A percentile compares a stretch with the other conserved stretches of the same genome.
phyloP scores from a whole-genome alignment of 2,888 invertebrate species.

The Allolobophora icterica region DNA sequence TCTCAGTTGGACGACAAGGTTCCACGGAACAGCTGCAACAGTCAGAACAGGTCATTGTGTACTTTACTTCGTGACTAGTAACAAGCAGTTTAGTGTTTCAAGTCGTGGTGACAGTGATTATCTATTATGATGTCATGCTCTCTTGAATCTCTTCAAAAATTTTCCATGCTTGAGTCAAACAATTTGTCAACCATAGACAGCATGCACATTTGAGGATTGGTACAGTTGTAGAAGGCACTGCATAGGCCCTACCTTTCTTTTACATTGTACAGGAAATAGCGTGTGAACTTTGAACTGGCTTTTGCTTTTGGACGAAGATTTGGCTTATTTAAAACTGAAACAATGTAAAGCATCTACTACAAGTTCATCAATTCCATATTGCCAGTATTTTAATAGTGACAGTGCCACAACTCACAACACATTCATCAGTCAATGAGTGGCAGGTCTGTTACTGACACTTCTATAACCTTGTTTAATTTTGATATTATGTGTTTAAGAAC shows the following conservation, averaged over 20 bases:
- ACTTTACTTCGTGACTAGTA: not conserved
- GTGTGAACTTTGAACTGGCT: not conserved
- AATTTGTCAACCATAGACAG: not conserved
- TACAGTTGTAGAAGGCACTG: not conserved
- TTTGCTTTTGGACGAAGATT: too few species aligned
- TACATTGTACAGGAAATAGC: not conserved
- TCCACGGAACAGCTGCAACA: not conserved
- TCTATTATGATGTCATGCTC: not conserved
- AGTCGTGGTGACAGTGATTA: not conserved
- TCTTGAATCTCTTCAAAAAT: not conserved
- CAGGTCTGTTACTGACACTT: too few species aligned
- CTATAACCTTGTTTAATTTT: too few species aligned
- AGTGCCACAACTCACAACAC: too few species aligned
- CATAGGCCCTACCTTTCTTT: not conserved
- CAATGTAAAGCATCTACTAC: not conserved
- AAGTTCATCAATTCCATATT: not conserved
- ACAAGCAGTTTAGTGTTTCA: not conserved
- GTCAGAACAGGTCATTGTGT: not conserved
- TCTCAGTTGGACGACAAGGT: not conserved
- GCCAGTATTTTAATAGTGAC: not conserved
- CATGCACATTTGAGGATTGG: too few species aligned
- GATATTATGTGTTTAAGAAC: too few species aligned
- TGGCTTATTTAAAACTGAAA: not conserved
- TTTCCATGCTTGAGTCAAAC: too few species aligned
- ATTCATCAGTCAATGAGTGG: too few species aligned